Evolutionary conservation across 2,888 invertebrate species (phyloP), one percentile per base, ranked within the genome.

Genomic region (Serripes groenlandicus): DNA sequence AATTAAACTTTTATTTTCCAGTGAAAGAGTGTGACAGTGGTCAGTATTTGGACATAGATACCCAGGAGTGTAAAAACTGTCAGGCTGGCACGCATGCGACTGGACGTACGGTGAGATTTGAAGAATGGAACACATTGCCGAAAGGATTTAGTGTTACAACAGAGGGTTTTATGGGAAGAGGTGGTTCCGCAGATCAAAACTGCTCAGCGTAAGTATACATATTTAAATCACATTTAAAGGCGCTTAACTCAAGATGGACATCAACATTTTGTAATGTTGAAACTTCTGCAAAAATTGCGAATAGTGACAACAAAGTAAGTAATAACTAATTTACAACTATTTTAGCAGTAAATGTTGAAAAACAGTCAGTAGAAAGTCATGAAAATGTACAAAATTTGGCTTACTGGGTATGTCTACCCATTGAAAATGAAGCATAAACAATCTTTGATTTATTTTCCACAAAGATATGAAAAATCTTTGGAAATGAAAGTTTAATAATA

Each of bases 61-160:
- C 60, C 15, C 75, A 78, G 72, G 73, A 73, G 11, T 83, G 81
- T 74, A 58, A 70, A 35, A 28, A 72, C 1, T 83, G 79, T 52
- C 49, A 30, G n/a, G 54, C 78, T 15, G 87, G 80, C 1, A 81
- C 76, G n/a, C 81, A 68, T 23, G 81, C 85, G 5, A 76, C 74
- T 34, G 85, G 85, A 1, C 74, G 74, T 49, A 58, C 68, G 0
- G 76, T 74, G 3, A 64, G 66, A 11, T 85, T 71, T 75, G 85
- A 85, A 28, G 81, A 81, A 34, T 85, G 78, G 78, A 58, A 69
- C 18, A 64, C n/a, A 32, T 66, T 85, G 9, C 85, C 85, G 23
- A 42, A 60, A 2, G 85, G 81, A 3, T 85, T 85, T 62, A 66
- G 81, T 5, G 64, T 37, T 4, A 58, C 73, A 18, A 83, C 80